Evolutionary conservation across 1,140 invertebrate species (phyloP), one percentile per base, ranked within the genome.

Genomic region (Cecropterus lyciades): DNA sequence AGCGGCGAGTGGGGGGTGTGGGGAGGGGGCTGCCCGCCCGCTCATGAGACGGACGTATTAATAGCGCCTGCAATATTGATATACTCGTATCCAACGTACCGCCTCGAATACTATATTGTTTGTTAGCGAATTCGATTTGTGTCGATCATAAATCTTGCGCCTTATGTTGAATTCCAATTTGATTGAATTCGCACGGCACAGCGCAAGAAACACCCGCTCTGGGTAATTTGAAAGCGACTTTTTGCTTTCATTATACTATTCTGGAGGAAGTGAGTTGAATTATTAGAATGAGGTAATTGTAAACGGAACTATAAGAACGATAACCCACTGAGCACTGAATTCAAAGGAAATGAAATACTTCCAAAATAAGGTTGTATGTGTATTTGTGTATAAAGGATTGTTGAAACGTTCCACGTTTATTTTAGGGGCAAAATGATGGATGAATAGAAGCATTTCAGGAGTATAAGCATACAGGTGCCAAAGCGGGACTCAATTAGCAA

Each of bases 51-150:
- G 89, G 83, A 88, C 85, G 85, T 90, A 91, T 90, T 90, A 91
- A 90, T 90, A 92, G 87, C 86, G 87, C 85, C 84, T 89, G 89
- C 89, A 92, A 92, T 92, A 92, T 92, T 92, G 89, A 89, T 92
- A 90, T 89, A 92, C 85, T 86, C 85, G 85, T 86, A 87, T 83
- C 77, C 84, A 77, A 80, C 82, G 85, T 84, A 88, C 82, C 80
- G 89, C 84, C 80, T 84, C 87, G 81, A 87, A 90, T 89, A 88
- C 89, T 83, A 90, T 90, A 90, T 91, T 91, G 87, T 91, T 91
- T 90, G 87, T 89, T 86, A 85, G 87, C 85, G 83, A 90, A 91
- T 89, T 89, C 89, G 86, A 91, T 90, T 91, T 90, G 89, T 85
- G 86, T 89, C 89, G 89, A 89, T 90, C 89, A 90, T 90, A 91